These are phyloP conservation scores for Calliopsis andreniformis DNA, from an alignment of 1,140 invertebrate species.

Conservation along the genomic window DNA sequence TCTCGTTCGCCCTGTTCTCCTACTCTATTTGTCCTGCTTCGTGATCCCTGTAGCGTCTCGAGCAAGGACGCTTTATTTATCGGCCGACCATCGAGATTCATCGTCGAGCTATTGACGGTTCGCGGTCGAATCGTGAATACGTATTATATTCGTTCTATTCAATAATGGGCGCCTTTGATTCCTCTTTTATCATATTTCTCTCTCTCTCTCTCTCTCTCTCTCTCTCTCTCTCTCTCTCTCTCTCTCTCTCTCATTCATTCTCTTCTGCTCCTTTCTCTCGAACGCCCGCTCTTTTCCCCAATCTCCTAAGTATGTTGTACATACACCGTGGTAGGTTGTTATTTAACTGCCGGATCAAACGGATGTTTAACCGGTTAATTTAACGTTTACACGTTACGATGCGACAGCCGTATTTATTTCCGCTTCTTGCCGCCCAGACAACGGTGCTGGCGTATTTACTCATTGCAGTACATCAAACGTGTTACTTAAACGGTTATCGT, in stretches of 20 bases:
- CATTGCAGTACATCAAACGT: slow-evolving; percentile 32
- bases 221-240: neutral
- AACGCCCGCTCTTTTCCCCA: too few species aligned
- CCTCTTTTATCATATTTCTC: neutral
- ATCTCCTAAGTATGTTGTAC: slow-evolving; percentile 3
- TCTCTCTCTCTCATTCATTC: neutral
- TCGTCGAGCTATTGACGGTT: slow-evolving; percentile 28
- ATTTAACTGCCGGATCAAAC: slow-evolving; percentile 50
- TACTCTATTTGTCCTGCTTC: slow-evolving; percentile 46
- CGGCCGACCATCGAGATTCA: slow-evolving; percentile 49
- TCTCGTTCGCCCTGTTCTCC: slow-evolving; percentile 44
- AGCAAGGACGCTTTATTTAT: slow-evolving; percentile 62
- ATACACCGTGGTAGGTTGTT: slow-evolving; percentile 30
- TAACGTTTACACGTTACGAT: slow-evolving; percentile 58
- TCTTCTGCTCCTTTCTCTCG: too few species aligned
- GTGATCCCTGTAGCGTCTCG: slow-evolving; percentile 16
- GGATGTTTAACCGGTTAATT: slow-evolving; percentile 64
- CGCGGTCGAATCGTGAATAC: slow-evolving; percentile 14
- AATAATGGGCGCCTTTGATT: neutral
- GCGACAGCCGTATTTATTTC: slow-evolving; percentile 54
- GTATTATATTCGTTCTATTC: neutral
- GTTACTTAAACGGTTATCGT: slow-evolving; percentile 15
- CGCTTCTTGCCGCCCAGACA: slow-evolving; percentile 41
- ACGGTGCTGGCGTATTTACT: slow-evolving; percentile 47
- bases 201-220: neutral